These are phyloP conservation scores for Drosophila baimaii DNA, from an alignment of 1,140 invertebrate genomes.

Conservation along the genomic window DNA sequence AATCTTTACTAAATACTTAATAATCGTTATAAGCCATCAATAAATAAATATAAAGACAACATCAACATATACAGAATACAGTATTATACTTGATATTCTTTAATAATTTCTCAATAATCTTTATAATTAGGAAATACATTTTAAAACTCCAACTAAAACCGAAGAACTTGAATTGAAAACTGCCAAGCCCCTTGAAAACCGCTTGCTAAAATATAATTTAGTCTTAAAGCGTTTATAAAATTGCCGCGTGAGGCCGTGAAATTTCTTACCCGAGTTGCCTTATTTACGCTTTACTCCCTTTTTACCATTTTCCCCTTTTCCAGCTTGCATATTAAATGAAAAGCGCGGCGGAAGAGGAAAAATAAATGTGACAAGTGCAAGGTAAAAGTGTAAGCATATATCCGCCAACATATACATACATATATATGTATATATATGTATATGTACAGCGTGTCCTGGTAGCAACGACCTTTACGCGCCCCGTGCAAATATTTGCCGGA, in stretches of 20 bases:
- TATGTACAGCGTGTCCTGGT: slow-evolving; percentile 32
- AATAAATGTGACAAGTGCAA: slow-evolving; percentile 71
- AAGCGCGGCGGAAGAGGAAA: slow-evolving; percentile 38
- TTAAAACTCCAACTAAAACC: background rate
- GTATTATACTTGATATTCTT: no score
- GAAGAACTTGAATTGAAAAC: background rate
- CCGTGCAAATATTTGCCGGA: slow-evolving; percentile 2
- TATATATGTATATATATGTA: background rate
- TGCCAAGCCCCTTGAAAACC: no score
- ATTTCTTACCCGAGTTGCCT: slow-evolving; percentile 1
- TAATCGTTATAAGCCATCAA: no score
- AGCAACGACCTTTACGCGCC: slow-evolving; percentile 48
- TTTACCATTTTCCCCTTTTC: slow-evolving; percentile 5
- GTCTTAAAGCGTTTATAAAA: slow-evolving; percentile 30
- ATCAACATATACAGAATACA: no score
- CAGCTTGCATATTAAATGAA: slow-evolving; percentile 59
- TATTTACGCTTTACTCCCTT: slow-evolving; percentile 3
- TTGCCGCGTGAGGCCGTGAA: slow-evolving; percentile 8
- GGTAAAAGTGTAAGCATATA: slow-evolving; percentile 70
- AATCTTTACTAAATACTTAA: no score
- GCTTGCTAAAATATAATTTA: background rate
- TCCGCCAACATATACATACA: slow-evolving; percentile 9
- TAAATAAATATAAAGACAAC: no score
- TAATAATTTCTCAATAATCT: no score
- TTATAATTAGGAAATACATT: background rate